Percentiles rank a stretch among this genome's conserved stretches.
Conservation (phyloP, 1,140 invertebrate species). For the Cotesia glomerata region DNA sequence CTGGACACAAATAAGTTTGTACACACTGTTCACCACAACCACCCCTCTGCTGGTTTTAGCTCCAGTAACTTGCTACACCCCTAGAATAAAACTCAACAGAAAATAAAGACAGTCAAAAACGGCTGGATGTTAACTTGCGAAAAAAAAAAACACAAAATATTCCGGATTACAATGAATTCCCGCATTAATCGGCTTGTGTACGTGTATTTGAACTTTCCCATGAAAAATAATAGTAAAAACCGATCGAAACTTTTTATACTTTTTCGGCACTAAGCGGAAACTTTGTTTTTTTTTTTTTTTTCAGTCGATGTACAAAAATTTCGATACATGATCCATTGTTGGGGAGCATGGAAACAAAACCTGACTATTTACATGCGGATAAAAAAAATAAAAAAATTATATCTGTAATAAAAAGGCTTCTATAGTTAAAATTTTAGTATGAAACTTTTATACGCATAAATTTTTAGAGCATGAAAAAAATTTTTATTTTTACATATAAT, state of each 20-base stretch:
- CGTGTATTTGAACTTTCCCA: constrained; percentile 14
- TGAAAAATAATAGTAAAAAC: constrained; percentile 10
- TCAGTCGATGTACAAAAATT: background rate
- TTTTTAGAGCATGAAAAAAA: background rate
- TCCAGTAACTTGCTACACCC: no score
- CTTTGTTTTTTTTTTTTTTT: background rate
- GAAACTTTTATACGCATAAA: background rate
- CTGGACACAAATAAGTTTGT: constrained; percentile 13
- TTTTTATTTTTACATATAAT: background rate
- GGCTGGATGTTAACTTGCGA: background rate
- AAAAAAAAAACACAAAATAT: constrained; percentile 10
- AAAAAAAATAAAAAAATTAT: constrained; percentile 7
- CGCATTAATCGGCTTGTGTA: constrained; percentile 18
- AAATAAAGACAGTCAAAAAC: background rate
- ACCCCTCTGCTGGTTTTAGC: background rate
- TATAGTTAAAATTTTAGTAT: background rate
- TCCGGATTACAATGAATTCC: constrained; percentile 14
- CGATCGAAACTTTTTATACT: background rate
- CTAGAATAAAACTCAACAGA: background rate
- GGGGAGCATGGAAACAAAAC: background rate
- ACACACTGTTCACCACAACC: constrained; percentile 11
- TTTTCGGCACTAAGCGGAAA: background rate
- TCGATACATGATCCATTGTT: constrained; percentile 10
- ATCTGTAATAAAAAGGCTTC: background rate
- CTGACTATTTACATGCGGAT: constrained; percentile 17